Percentiles rank a stretch among this genome's conserved stretches.
Evolutionary conservation across 2,888 invertebrate species (phyloP).

Genomic region (Drosophila subquinaria): DNA sequence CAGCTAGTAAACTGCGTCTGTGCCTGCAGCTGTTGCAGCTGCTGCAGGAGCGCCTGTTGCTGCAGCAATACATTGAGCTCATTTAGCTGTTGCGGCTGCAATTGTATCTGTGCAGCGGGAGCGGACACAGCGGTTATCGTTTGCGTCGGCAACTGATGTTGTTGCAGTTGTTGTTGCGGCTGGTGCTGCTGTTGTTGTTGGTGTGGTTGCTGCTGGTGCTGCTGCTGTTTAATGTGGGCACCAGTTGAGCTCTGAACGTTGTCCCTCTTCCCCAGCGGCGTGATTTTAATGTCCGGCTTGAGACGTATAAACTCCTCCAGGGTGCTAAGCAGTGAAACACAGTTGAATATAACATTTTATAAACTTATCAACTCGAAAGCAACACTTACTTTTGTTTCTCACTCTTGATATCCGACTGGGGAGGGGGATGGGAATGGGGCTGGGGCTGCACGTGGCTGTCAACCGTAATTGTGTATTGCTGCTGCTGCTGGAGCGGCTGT

Average conservation of each 20-base stretch:
- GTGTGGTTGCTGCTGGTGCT: conserved; percentile 45
- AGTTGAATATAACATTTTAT: not conserved
- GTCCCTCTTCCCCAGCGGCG: conserved; percentile 76
- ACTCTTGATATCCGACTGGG: conserved; percentile 62
- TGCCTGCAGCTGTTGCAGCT: conserved; percentile 62
- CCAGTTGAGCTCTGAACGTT: conserved; percentile 1
- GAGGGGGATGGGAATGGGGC: conserved; percentile 30
- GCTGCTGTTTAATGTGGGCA: conserved; percentile 38
- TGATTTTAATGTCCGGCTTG: conserved; percentile 85
- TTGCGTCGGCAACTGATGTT: conserved; percentile 62
- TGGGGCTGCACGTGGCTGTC: conserved; percentile 74
- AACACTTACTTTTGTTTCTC: conserved; percentile 83
- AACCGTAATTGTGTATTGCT: conserved; percentile 85
- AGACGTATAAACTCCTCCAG: conserved; percentile 84
- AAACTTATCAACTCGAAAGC: not conserved
- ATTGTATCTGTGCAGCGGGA: conserved; percentile 62
- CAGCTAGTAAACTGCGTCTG: conserved; percentile 49
- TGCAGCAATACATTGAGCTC: conserved; percentile 68
- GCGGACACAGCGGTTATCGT: conserved; percentile 44
- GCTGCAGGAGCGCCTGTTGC: conserved; percentile 69
- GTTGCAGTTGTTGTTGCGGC: conserved; percentile 61
- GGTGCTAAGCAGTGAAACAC: conserved; percentile 60
- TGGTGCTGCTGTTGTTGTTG: conserved; percentile 57
- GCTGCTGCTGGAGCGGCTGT: conserved; percentile 68
- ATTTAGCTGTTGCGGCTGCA: conserved; percentile 74